Conservation (phyloP, 1,140 invertebrate species). For the Hydropsyche tenuis region DNA sequence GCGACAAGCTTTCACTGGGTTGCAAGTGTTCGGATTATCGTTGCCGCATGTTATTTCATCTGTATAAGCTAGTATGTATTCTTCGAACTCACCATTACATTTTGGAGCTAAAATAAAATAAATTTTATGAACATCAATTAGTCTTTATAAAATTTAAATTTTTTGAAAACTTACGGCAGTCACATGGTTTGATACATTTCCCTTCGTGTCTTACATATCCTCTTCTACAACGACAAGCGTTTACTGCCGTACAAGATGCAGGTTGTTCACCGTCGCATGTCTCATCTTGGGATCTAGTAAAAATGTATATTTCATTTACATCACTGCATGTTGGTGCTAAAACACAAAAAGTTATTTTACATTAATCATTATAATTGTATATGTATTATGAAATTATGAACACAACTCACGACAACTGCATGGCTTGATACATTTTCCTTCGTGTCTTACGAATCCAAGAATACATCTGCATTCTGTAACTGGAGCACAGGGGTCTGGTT, state of each 20-base stretch:
- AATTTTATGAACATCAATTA: not conserved
- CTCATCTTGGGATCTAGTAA: not conserved
- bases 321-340: constrained; percentile 18
- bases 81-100: not conserved
- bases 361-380: constrained; percentile 1
- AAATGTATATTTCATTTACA: constrained; percentile 14
- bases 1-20: not conserved
- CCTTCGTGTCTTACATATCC: constrained; percentile 23
- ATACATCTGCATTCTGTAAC: not conserved
- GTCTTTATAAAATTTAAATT: not conserved
- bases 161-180: constrained; percentile 22
- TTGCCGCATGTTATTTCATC: constrained; percentile 6
- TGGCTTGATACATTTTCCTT: constrained; percentile 16
- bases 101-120: not conserved
- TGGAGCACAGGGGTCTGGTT: not conserved
- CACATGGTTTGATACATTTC: constrained; percentile 12
- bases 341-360: not conserved
- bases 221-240: not conserved
- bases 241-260: not conserved
- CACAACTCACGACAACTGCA: constrained; percentile 11
- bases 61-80: not conserved
- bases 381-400: not conserved
- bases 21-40: not conserved
- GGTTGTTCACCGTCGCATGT: not conserved
- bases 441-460: not conserved